phyloP scores from a whole-genome alignment of 2,797 vertebrate genomes.

The Arnoldichthys spilopterus region DNA sequence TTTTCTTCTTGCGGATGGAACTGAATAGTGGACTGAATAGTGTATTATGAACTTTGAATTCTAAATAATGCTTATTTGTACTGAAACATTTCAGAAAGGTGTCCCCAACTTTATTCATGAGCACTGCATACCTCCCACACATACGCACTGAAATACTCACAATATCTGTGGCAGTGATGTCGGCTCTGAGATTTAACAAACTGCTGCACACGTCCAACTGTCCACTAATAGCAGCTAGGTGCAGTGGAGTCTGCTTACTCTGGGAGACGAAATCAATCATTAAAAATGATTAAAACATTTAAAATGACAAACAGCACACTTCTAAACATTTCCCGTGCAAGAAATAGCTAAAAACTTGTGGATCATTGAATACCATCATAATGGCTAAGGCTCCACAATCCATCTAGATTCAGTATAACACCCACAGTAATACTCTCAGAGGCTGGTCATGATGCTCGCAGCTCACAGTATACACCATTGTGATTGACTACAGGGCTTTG shows the following conservation, averaged over 20 bases:
- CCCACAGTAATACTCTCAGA: too few species aligned
- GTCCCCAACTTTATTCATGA: too few species aligned
- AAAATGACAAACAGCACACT: not conserved
- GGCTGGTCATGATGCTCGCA: not conserved
- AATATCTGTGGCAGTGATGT: slow-evolving; percentile 57
- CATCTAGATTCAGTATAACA: too few species aligned
- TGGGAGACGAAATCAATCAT: slow-evolving; percentile 24
- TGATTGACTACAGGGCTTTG: not conserved
- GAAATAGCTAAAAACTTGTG: not conserved
- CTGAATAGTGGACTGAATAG: too few species aligned
- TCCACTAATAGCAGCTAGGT: slow-evolving; percentile 55
- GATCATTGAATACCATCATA: not conserved
- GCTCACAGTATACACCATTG: not conserved
- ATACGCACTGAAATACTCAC: slow-evolving; percentile 57
- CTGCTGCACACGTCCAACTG: slow-evolving; percentile 65
- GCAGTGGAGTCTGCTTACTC: slow-evolving; percentile 55
- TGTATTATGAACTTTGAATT: too few species aligned
- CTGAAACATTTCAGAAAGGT: too few species aligned
- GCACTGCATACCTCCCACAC: not conserved
- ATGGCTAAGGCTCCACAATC: not conserved
- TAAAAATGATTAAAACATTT: not conserved
- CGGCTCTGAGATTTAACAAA: slow-evolving; percentile 59
- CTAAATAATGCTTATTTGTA: too few species aligned
- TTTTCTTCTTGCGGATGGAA: too few species aligned
- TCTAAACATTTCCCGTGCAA: not conserved